These are phyloP conservation scores for Agonopterix subpropinquella DNA, from an alignment of 2,888 invertebrate species.

Conservation along the genomic window DNA sequence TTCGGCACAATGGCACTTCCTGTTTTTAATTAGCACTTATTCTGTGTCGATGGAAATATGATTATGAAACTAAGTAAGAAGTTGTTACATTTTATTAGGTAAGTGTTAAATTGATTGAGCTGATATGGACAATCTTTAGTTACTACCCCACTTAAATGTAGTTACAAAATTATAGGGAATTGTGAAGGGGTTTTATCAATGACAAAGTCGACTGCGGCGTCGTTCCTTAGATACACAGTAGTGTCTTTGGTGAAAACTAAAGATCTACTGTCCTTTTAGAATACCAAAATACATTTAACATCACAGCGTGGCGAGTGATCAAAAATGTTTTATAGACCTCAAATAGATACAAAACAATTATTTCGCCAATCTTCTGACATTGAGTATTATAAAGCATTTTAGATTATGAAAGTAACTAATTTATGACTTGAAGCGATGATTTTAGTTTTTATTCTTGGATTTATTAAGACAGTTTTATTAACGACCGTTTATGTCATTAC, in stretches of 20 bases:
- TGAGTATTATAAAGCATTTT: slow-evolving; percentile 66
- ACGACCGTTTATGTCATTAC: slow-evolving; percentile 52
- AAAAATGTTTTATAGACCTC: slow-evolving; percentile 58
- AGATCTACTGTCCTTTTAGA: slow-evolving; percentile 34
- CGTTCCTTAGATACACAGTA: slow-evolving; percentile 47
- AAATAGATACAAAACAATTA: slow-evolving; percentile 32
- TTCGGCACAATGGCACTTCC: slow-evolving; percentile 76
- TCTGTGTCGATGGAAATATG: slow-evolving; percentile 74
- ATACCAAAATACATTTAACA: slow-evolving; percentile 29
- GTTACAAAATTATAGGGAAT: slow-evolving; percentile 70
- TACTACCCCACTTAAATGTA: slow-evolving; percentile 68
- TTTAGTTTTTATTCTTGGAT: slow-evolving; percentile 36
- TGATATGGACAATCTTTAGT: slow-evolving; percentile 73
- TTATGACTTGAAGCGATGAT: slow-evolving; percentile 30
- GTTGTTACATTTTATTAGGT: slow-evolving; percentile 76
- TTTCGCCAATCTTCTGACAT: slow-evolving; percentile 34
- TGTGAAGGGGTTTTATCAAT: slow-evolving; percentile 75
- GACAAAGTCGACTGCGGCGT: slow-evolving; percentile 72
- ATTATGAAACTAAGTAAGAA: slow-evolving; percentile 71
- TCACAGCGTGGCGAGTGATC: slow-evolving; percentile 43
- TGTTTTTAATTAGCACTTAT: slow-evolving; percentile 76
- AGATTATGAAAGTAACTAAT: slow-evolving; percentile 26
- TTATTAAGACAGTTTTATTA: slow-evolving; percentile 36
- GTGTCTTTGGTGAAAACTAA: slow-evolving; percentile 33
- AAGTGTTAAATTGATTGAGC: slow-evolving; percentile 75